A percentile compares a stretch with the other conserved stretches of the same genome.
phyloP scores from a whole-genome alignment of 2,797 vertebrate genomes.

The Pithecia hirsuta region DNA sequence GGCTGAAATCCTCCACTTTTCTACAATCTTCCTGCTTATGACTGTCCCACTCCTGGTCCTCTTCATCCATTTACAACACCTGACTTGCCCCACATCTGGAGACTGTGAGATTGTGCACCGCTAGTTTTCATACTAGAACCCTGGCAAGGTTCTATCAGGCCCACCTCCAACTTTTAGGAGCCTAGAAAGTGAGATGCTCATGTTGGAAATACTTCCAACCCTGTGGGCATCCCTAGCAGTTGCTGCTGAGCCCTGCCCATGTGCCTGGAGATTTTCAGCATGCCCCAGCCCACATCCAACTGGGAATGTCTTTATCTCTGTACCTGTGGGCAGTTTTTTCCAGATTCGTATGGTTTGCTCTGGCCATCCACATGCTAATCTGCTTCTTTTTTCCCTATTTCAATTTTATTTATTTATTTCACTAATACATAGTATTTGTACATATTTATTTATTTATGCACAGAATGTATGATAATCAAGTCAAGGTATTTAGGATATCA shows the following conservation, averaged over 20 bases:
- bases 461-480: background rate
- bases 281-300: background rate
- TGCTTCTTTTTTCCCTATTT: background rate
- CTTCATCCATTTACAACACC: background rate
- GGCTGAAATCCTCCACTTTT: background rate
- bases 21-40: background rate
- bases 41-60: background rate
- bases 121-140: background rate
- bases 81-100: background rate
- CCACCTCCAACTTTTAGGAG: background rate
- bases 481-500: background rate
- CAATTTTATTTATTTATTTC: background rate
- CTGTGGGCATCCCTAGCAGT: background rate
- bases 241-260: background rate
- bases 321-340: background rate
- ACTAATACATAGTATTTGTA: background rate
- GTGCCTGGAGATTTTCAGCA: fast-evolving
- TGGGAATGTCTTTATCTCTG: background rate
- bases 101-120: background rate
- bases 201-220: background rate
- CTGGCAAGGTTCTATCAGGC: background rate
- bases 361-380: background rate
- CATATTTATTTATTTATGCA: background rate
- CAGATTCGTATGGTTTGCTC: background rate
- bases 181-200: background rate